These are phyloP conservation scores for Leptinotarsa undecemlineata DNA, from an alignment of 1,140 invertebrate species.

Conservation along the genomic window DNA sequence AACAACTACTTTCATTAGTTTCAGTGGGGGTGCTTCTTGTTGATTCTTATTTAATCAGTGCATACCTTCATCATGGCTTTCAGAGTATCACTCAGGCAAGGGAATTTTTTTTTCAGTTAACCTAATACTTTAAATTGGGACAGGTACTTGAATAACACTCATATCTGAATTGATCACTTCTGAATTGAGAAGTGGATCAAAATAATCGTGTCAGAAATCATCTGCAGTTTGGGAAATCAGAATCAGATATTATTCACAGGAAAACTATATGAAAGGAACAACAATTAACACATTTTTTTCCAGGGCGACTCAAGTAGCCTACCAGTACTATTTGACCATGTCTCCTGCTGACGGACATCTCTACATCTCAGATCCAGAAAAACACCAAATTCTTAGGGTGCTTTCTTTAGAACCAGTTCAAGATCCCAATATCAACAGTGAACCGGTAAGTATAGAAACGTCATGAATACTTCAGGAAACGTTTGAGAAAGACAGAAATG, in stretches of 20 bases:
- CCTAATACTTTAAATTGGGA: too few species aligned
- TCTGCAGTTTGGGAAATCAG: too few species aligned
- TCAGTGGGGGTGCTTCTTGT: too few species aligned
- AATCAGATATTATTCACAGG: too few species aligned
- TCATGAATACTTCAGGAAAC: neutral
- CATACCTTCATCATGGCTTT: too few species aligned
- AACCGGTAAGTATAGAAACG: slow-evolving; percentile 59
- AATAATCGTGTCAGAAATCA: too few species aligned
- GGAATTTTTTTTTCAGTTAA: too few species aligned
- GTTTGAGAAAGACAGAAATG: neutral
- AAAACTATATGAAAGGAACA: too few species aligned
- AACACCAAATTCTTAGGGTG: slow-evolving; percentile 82
- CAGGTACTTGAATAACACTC: too few species aligned
- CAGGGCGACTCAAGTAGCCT: slow-evolving; percentile 89
- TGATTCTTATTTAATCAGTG: too few species aligned
- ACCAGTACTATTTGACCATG: slow-evolving; percentile 93
- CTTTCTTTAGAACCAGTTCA: slow-evolving; percentile 75
- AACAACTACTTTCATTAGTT: too few species aligned
- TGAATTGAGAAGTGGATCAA: neutral
- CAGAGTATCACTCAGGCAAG: too few species aligned
- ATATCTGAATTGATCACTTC: neutral
- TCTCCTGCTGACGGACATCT: slow-evolving; percentile 93
- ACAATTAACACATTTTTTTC: slow-evolving; percentile 45
- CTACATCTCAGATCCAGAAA: slow-evolving; percentile 94
- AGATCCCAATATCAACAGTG: slow-evolving; percentile 83